These are phyloP conservation scores for Lonchura striata DNA, from an alignment of 2,113 vertebrate genomes.

Conservation along the genomic window DNA sequence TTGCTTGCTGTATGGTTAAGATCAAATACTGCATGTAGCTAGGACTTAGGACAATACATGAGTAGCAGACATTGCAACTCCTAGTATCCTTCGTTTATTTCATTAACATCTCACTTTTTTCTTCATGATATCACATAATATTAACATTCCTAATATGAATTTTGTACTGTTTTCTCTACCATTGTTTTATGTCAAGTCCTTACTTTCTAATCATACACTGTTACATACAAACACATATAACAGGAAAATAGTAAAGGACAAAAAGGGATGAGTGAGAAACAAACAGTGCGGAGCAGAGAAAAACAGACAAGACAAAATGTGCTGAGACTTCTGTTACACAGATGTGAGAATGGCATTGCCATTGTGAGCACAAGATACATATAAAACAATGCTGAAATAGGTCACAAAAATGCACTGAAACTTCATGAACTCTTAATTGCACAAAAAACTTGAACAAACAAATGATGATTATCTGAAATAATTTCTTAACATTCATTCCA, in stretches of 20 bases:
- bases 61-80: background rate
- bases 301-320: background rate
- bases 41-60: background rate
- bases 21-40: background rate
- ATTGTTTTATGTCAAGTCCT: constrained; percentile 9
- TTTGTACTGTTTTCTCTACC: constrained; percentile 14
- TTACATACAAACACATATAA: background rate
- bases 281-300: background rate
- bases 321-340: background rate
- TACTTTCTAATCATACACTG: background rate
- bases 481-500: background rate
- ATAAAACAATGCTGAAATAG: background rate
- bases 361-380: background rate
- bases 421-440: constrained; percentile 23
- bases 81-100: background rate
- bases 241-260: background rate
- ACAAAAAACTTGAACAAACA: background rate
- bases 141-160: background rate
- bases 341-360: background rate
- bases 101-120: background rate
- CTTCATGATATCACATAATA: background rate
- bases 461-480: background rate
- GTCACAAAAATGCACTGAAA: background rate
- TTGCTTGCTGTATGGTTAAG: background rate
- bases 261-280: constrained; percentile 14